Base-by-base conservation (phyloP, 2,113 vertebrate species). In the Toxostoma redivivum region DNA sequence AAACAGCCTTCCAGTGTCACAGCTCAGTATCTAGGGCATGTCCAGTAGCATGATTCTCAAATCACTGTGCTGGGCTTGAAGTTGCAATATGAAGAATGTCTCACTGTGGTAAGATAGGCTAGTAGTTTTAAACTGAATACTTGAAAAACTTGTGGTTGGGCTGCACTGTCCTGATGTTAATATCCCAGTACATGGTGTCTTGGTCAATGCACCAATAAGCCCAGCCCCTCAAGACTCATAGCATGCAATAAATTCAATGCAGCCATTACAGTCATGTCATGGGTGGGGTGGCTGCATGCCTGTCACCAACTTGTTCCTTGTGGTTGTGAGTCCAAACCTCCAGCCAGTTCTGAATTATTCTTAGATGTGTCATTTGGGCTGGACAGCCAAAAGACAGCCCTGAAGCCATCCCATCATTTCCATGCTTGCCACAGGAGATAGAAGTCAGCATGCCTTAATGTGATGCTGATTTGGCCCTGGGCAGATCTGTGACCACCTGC, bases 31-130 rank as follows among this genome's bases (percentile, higher is more conserved):
- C 47, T 93, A 86, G 88, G 81, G 56, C 78, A 95, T 3, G 66
- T 92, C 83, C 56, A 28, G 42, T 30, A 94, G 86, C 44, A 64
- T 94, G 76, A 94, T 42, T 88, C 72, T 90, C 81, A 95, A 91
- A 90, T 57, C 70, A 54, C 37, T 70, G 30, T 67, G 66, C 61
- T 92, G 65, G 65, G 71, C 50, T 69, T 77, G 11, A 44, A 73
- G 38, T 54, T 74, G 80, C 37, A 88, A 57, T 60, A 84, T 31
- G 30, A 88, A 88, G 50, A 92, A 66, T 5, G 25, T 64, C 84
- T 87, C 47, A 24, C 40, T 69, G 38, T 71, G 48, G 50, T 66
- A 88, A 90, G 48, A 64, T 1, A 94, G 44, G 40, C 58, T 47
- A 71, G 44, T 7, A 21, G 44, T 48, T 92, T 85, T 61, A 89